These are phyloP conservation scores for Drosophila nigritarsus DNA, from an alignment of 2,888 invertebrate genomes.

Conservation along the genomic window DNA sequence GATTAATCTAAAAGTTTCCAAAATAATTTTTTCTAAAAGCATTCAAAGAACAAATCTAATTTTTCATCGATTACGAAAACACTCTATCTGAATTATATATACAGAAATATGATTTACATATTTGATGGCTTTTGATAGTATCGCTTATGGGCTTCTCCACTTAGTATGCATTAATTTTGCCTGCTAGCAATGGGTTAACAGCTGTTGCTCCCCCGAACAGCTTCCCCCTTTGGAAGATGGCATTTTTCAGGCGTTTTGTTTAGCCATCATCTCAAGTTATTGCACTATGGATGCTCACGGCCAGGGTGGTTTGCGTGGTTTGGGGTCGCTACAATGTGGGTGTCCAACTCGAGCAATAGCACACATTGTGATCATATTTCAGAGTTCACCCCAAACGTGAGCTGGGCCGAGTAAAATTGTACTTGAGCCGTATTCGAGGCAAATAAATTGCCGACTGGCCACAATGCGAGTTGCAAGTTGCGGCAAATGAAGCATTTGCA, in stretches of 20 bases:
- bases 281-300: constrained; percentile 2
- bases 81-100: not conserved
- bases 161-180: constrained; percentile 21
- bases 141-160: constrained; percentile 8
- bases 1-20: not conserved
- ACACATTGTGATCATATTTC: constrained; percentile 67
- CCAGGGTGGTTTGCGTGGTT: constrained; percentile 35
- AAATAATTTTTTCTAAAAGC: not conserved
- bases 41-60: not conserved
- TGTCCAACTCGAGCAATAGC: constrained; percentile 41
- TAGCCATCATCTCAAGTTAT: constrained; percentile 49
- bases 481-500: constrained; percentile 51
- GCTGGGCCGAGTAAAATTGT: constrained; percentile 31
- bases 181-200: constrained; percentile 18
- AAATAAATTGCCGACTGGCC: constrained; percentile 72
- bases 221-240: constrained; percentile 9
- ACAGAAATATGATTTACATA: not conserved
- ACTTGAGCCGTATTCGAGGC: constrained; percentile 47
- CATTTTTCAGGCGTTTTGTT: constrained; percentile 45
- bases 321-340: constrained; percentile 38
- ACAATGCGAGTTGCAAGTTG: constrained; percentile 37
- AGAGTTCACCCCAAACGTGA: constrained; percentile 37
- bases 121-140: constrained; percentile 2
- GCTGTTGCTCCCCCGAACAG: constrained; percentile 27
- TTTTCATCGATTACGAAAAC: constrained; percentile 4